Evolutionary conservation across 1,140 invertebrate genomes (phyloP).

Genomic region (Papilio glaucus): DNA sequence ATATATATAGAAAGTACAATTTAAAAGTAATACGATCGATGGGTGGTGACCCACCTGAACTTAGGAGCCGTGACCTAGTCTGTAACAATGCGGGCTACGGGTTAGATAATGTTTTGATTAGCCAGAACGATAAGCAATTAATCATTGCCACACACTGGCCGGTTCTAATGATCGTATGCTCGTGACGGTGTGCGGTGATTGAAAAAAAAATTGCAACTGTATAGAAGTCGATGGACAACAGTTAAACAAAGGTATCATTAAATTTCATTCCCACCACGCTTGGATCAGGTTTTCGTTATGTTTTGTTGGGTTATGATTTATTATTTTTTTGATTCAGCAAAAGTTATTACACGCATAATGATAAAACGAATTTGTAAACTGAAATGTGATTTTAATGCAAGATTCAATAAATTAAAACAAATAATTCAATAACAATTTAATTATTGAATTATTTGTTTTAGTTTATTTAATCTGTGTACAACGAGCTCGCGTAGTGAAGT

Average conservation of each 20-base stretch:
- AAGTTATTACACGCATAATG: neutral
- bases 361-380: neutral
- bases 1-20: too few species aligned
- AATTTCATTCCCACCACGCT: neutral
- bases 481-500: too few species aligned
- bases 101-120: slow-evolving; percentile 63
- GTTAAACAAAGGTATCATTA: neutral
- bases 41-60: slow-evolving; percentile 27
- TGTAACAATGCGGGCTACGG: slow-evolving; percentile 53
- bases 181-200: slow-evolving; percentile 9
- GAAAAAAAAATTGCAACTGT: slow-evolving; percentile 30
- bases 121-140: slow-evolving; percentile 63
- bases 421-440: neutral
- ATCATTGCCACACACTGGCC: slow-evolving; percentile 52
- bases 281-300: neutral
- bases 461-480: too few species aligned
- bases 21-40: slow-evolving; percentile 7
- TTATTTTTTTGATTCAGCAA: neutral
- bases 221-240: neutral
- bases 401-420: neutral
- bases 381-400: neutral
- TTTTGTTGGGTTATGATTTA: neutral
- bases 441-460: too few species aligned
- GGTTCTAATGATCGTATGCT: slow-evolving; percentile 23
- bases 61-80: slow-evolving; percentile 38